Percentiles rank a stretch among this genome's conserved stretches.
Conservation (phyloP, 2,888 invertebrate species). For the Peribatodes rhomboidaria region DNA sequence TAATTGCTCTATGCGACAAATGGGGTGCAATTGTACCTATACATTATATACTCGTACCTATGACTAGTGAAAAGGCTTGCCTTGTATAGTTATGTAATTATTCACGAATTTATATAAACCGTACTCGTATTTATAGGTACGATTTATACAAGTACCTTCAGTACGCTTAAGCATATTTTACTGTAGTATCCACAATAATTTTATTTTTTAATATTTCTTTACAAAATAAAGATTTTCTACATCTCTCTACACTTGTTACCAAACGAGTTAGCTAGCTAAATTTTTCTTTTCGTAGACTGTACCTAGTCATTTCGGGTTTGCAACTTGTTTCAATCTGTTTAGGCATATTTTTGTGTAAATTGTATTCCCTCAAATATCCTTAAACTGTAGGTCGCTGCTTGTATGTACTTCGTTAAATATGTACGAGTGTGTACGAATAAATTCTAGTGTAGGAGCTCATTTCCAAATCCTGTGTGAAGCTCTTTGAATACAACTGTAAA, state of each 20-base stretch:
- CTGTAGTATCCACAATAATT: too few species aligned
- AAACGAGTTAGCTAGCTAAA: too few species aligned
- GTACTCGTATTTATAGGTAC: not conserved
- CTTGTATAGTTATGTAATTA: not conserved
- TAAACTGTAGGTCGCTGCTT: not conserved
- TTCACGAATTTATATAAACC: not conserved
- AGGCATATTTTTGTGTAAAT: not conserved
- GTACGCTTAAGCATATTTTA: too few species aligned
- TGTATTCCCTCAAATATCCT: not conserved
- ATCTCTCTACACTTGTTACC: too few species aligned
- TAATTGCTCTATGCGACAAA: constrained; percentile 68
- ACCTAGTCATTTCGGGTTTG: not conserved
- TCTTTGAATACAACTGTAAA: constrained; percentile 65
- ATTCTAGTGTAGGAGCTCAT: constrained; percentile 53
- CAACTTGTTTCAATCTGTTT: not conserved
- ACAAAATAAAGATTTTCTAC: too few species aligned
- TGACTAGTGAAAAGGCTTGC: not conserved
- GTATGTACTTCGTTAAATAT: constrained; percentile 3
- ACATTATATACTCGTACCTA: constrained; percentile 1
- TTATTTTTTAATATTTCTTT: too few species aligned
- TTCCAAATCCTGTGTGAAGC: constrained; percentile 56
- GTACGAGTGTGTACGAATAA: constrained; percentile 32
- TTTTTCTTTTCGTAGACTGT: too few species aligned
- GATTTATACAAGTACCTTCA: too few species aligned
- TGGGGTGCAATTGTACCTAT: constrained; percentile 45